These are phyloP conservation scores for Scolopax mira DNA, from an alignment of 2,113 vertebrate genomes.

Conservation along the genomic window DNA sequence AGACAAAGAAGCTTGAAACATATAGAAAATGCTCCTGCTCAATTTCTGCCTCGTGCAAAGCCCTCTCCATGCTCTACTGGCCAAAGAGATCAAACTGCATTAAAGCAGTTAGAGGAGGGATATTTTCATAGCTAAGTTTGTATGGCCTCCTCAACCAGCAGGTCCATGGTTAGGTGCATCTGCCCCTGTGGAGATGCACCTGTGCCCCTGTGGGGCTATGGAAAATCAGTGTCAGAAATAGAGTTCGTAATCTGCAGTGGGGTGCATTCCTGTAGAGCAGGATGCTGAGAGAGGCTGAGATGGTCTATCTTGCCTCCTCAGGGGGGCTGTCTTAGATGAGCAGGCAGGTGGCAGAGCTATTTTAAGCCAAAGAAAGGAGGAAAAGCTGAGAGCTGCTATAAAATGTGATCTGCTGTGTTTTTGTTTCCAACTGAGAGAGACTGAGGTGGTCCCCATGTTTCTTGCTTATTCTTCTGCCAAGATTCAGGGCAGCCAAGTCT, in stretches of 20 bases:
- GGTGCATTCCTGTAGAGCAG: rapidly evolving
- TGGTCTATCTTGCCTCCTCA: not conserved
- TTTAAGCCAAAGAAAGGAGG: not conserved
- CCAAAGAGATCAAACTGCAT: not conserved
- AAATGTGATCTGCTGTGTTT: not conserved
- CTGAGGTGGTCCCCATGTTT: not conserved
- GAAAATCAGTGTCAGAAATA: not conserved
- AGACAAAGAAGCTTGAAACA: not conserved
- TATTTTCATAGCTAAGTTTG: not conserved
- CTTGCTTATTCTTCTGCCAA: not conserved
- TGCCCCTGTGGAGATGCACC: not conserved
- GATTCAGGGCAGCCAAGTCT: not conserved
- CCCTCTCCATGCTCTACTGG: not conserved
- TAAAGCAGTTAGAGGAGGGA: not conserved
- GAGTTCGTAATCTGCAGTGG: not conserved
- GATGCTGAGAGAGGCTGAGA: not conserved
- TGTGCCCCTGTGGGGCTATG: no score
- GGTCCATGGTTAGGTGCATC: no score
- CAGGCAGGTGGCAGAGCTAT: not conserved
- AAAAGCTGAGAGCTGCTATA: not conserved
- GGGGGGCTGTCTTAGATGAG: not conserved
- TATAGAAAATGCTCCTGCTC: not conserved
- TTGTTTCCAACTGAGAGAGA: not conserved
- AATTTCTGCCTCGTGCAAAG: not conserved
- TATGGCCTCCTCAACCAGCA: not conserved